phyloP scores from a whole-genome alignment of 2,113 vertebrate genomes.

The Megalops atlanticus region DNA sequence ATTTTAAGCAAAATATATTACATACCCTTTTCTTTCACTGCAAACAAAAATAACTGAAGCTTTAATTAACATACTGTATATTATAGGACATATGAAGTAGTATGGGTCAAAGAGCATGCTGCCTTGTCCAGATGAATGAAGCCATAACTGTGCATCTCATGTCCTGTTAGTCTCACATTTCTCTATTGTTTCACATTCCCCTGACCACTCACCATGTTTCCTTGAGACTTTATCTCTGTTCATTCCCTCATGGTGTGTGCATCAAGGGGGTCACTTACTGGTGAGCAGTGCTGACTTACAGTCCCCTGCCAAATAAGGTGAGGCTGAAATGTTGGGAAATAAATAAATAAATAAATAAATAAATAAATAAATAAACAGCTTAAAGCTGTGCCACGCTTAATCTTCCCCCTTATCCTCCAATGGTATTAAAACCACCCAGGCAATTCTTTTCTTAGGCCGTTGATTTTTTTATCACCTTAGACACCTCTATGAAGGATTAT shows the following conservation, averaged over 20 bases:
- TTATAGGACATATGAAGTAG: too few species aligned
- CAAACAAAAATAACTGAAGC: not conserved
- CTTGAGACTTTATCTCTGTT: conserved; percentile 66
- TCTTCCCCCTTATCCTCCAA: conserved; percentile 78
- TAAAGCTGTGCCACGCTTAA: conserved; percentile 70
- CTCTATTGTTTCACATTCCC: not conserved
- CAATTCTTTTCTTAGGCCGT: conserved; percentile 77
- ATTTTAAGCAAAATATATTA: not conserved
- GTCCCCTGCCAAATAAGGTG: conserved; percentile 55
- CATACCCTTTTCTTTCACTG: not conserved
- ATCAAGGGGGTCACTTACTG: conserved; percentile 24
- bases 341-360: conserved; percentile 33
- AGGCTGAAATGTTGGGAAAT: conserved; percentile 62
- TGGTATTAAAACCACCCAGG: conserved; percentile 76
- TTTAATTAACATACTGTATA: too few species aligned
- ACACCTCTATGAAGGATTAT: conserved; percentile 70
- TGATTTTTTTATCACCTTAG: conserved; percentile 79
- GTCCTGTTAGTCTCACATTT: conserved; percentile 33
- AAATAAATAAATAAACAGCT: conserved; percentile 53
- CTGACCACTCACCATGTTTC: conserved; percentile 51
- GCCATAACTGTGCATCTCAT: not conserved
- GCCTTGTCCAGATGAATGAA: not conserved
- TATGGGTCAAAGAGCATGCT: too few species aligned
- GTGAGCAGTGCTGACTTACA: conserved; percentile 41
- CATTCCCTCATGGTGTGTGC: conserved; percentile 61